Evolutionary conservation across 1,140 invertebrate genomes (phyloP).

Genomic region (Bradynema listronoti): DNA sequence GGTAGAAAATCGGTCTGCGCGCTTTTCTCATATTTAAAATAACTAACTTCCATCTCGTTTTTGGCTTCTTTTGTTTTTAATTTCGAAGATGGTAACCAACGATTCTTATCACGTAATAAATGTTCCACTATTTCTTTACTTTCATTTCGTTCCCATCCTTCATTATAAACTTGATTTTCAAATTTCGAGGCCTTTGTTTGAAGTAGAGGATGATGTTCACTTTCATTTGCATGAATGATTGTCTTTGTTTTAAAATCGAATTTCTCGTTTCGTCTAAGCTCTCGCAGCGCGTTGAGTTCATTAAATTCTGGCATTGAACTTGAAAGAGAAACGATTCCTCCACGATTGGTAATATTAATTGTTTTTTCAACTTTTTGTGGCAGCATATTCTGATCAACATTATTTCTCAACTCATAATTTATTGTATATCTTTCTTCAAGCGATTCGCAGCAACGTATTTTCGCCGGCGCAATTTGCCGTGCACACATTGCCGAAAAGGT

Average conservation of each 20-base stretch:
- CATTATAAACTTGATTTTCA: constrained; percentile 17
- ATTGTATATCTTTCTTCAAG: constrained; percentile 17
- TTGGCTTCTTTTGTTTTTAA: constrained; percentile 30
- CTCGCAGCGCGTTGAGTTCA: constrained; percentile 17
- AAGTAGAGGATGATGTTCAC: constrained; percentile 21
- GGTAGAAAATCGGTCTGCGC: not conserved
- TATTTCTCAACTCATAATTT: constrained; percentile 27
- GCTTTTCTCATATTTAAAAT: constrained; percentile 19
- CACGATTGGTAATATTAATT: constrained; percentile 26
- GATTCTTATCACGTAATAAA: constrained; percentile 16
- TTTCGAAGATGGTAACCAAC: not conserved
- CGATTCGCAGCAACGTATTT: constrained; percentile 13
- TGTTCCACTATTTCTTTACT: constrained; percentile 10
- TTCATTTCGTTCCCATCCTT: constrained; percentile 19
- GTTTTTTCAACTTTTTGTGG: constrained; percentile 6
- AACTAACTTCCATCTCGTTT: constrained; percentile 15
- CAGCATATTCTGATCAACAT: constrained; percentile 1
- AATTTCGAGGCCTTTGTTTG: constrained; percentile 27
- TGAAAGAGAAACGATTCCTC: constrained; percentile 29
- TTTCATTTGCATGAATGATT: constrained; percentile 20
- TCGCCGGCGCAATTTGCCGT: constrained; percentile 7
- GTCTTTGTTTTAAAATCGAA: constrained; percentile 19
- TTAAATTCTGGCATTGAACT: constrained; percentile 47
- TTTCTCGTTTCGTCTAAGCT: constrained; percentile 27
- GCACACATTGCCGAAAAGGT: constrained; percentile 16